Evolutionary conservation across 2,797 vertebrate genomes (phyloP).

Genomic region (Spinus pinus): DNA sequence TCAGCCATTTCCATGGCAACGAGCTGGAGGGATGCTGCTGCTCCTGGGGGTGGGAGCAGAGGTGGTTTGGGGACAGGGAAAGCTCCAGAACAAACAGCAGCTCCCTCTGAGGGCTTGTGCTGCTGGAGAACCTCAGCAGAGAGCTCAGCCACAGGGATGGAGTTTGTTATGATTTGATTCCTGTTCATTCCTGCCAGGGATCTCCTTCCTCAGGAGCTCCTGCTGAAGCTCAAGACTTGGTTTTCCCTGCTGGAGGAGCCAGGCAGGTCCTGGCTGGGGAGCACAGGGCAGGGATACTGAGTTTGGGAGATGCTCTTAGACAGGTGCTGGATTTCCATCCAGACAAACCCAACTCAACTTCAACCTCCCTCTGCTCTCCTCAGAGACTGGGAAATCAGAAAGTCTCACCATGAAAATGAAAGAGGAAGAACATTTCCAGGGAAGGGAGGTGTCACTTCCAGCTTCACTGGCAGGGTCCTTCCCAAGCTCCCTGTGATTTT

Average conservation of each 20-base stretch:
- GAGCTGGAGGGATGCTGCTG: constrained; percentile 27
- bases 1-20: constrained; percentile 61
- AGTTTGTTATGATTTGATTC: background rate
- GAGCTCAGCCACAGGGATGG: background rate
- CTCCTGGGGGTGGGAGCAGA: background rate
- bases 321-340: background rate
- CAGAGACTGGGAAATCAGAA: background rate
- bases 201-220: background rate
- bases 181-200: background rate
- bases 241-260: background rate
- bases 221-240: background rate
- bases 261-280: background rate
- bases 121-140: background rate
- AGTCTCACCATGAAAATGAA: background rate
- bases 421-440: background rate
- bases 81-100: background rate
- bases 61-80: background rate
- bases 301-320: background rate
- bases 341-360: background rate
- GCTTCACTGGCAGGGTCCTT: background rate
- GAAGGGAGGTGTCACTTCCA: background rate
- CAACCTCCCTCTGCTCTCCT: background rate
- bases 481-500: background rate
- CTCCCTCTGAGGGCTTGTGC: background rate
- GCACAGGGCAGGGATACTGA: background rate